Conservation (phyloP, 2,888 invertebrate species). For the Orthosia cruda region DNA sequence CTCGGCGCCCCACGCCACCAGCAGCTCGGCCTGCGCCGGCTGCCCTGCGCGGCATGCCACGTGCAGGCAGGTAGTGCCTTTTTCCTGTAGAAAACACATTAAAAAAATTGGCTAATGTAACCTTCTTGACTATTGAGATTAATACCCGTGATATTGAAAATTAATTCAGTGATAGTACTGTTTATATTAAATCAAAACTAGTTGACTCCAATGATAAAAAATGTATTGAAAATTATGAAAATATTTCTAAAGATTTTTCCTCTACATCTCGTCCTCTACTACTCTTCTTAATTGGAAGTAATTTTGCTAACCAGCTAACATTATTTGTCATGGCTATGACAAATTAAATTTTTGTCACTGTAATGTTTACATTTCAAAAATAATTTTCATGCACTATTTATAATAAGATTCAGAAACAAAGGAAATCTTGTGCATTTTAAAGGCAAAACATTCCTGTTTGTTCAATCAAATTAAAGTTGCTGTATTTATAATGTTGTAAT, state of each 20-base stretch:
- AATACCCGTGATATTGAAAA: no score
- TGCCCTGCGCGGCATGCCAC: constrained; percentile 99
- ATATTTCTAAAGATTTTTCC: no score
- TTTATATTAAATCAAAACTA: no score
- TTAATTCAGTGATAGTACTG: no score
- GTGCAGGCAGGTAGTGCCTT: constrained; percentile 97
- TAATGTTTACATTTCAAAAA: neutral
- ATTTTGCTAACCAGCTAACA: neutral
- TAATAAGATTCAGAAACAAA: constrained; percentile 1
- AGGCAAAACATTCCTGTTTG: constrained; percentile 33
- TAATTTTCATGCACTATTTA: neutral
- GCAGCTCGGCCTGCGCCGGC: constrained; percentile 97
- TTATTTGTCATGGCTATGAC: neutral
- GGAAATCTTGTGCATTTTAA: neutral
- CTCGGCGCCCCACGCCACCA: constrained; percentile 98
- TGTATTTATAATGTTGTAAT: neutral
- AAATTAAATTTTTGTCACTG: neutral
- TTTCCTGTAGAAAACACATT: constrained; percentile 93
- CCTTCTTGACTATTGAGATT: no score
- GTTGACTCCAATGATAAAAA: no score
- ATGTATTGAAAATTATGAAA: no score
- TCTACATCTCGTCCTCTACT: no score
- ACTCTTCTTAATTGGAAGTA: neutral
- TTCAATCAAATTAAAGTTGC: neutral
- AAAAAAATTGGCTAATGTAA: no score